Evolutionary conservation across 2,797 vertebrate genomes (phyloP), one percentile per base, ranked within the genome.

Genomic region (Enteromius trimaculatus): DNA sequence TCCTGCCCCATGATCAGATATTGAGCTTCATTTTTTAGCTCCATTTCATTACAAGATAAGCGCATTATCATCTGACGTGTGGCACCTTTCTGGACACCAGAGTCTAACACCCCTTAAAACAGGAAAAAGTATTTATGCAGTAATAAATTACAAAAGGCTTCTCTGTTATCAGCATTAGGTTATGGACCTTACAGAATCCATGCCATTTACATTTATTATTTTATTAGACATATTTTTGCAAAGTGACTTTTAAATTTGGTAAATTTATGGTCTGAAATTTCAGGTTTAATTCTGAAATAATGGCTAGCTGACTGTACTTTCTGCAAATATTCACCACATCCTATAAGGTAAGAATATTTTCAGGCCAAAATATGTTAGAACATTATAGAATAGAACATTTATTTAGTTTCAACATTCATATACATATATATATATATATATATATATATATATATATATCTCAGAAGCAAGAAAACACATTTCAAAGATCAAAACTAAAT

Each of bases 1-100:
- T 93, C 85, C 68, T 85, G 89, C 0, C 94, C 93, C 94, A 94
- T 95, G 21, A 94, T 62, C 77, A 95, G 88, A 80, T 94, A 95
- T 10, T 51, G 42, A 0, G 88, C 88, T 37, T 89, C 88, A 3
- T 0, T 0, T 1, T 82, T 66, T 75, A 93, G 21, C 4, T 86
- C 58, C 6, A 93, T 29, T 0, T 83, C 85, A 72, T 84, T 71
- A 85, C 94, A 94, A 0, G 70, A 26, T 19, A 71, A 81, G 2
- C 89, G 90, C 0, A 77, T 77, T 0, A 94, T 44, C 79, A 94
- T 88, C 68, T 94, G 88, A 0, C 92, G 89, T 6, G 81, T 68
- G 1, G 19, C 74, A 0, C 83, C 88, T 29, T 79, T 75, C 19
- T 79, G 80, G 66, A 93, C 14, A 6, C 29, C 77, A 42, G 86